Base-by-base conservation (phyloP, 2,113 vertebrate species). In the Pardalotus punctatus region DNA sequence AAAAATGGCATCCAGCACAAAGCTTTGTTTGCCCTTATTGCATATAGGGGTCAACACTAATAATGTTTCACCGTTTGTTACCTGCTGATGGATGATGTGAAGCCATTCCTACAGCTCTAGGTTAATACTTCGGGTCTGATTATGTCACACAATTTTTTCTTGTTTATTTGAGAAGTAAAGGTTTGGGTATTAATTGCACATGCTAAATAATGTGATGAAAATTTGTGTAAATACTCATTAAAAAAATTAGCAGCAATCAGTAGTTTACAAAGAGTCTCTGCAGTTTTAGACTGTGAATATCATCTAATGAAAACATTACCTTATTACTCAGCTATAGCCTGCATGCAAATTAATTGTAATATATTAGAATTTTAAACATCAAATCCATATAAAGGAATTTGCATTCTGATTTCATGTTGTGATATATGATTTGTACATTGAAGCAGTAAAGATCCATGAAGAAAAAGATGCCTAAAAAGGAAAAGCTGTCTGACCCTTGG, bases 21-120 rank as follows among this genome's bases (percentile, higher is more conserved):
- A 73, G 10, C 12, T 90, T 95, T 85, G 23, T 88, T 95, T 14
- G 2, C 45, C 42, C 21, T 88, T 16, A 66, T 66, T 82, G 31
- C 22, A 6, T 83, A 5, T 15, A 82, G 11, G 14, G 79, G 66
- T 86, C 88, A 92, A 76, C 4, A 58, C 6, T 95, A 77, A 80
- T 90, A 53, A 88, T 38, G 11, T 80, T 92, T 90, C 35, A 77
- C 20, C 60, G 66, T 58, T 92, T 92, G 9, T 35, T 83, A 35
- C 12, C 25, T 93, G 94, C 45, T 92, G 90, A 96, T 35, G 83
- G 94, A 90, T 93, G 74, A 70, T 83, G 33, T 66, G 54, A 74
- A 90, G 33, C 35, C 74, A 58, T 82, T 93, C n/a, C 33, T 94
- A 19, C 15, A 65, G n/a, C 10, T 76, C 17, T 57, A 65, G 8